Evolutionary conservation across 2,113 vertebrate genomes (phyloP).

Genomic region (Sphaerodactylus townsendi): DNA sequence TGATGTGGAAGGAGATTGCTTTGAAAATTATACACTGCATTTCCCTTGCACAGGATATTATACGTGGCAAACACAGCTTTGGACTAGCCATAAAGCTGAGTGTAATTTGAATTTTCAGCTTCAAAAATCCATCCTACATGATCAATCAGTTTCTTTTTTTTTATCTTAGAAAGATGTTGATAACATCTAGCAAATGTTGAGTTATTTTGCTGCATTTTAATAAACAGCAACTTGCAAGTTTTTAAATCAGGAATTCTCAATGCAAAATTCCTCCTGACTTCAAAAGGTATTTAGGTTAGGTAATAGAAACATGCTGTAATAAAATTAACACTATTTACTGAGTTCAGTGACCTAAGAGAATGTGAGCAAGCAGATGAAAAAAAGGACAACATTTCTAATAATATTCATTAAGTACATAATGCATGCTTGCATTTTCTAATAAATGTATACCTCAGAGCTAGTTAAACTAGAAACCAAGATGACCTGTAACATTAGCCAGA

Average conservation of each 20-base stretch:
- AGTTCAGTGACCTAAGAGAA: neutral
- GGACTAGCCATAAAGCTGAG: neutral
- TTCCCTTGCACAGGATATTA: neutral
- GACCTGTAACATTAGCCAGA: neutral
- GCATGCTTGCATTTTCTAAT: neutral
- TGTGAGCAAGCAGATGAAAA: neutral
- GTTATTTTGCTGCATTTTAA: neutral
- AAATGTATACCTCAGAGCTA: neutral
- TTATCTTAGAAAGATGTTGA: neutral
- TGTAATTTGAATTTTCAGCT: neutral
- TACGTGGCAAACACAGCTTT: neutral
- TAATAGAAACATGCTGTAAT: neutral
- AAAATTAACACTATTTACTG: neutral
- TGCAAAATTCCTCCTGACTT: slow-evolving; percentile 2
- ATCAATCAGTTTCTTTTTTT: neutral
- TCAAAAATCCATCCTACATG: neutral
- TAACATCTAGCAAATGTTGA: neutral
- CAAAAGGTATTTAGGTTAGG: neutral
- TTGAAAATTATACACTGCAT: neutral
- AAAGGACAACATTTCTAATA: neutral
- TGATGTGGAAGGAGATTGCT: neutral
- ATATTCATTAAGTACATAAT: neutral
- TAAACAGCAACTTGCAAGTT: neutral
- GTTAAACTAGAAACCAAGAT: neutral
- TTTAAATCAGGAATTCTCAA: slow-evolving; percentile 1